phyloP scores from a whole-genome alignment of 2,888 invertebrate genomes.

The Colostygia pectinataria region DNA sequence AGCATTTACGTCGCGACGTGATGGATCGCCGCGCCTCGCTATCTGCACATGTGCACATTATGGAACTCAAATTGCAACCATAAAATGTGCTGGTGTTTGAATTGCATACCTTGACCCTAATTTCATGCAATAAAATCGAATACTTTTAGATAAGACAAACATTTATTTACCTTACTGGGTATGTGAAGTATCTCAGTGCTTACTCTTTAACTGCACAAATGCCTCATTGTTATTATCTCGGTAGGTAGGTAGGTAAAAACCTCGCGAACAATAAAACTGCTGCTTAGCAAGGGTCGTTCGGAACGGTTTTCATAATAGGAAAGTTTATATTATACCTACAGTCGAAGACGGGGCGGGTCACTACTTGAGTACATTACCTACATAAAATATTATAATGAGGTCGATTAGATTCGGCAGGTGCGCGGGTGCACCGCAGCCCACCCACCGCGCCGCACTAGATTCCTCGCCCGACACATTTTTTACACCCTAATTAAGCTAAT shows the following conservation, averaged over 20 bases:
- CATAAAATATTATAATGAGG: constrained; percentile 2
- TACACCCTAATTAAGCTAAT: constrained; percentile 82
- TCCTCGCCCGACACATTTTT: constrained; percentile 70
- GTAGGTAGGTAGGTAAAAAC: too few relatives aligned
- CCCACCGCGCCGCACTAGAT: constrained; percentile 75
- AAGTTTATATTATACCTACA: too few relatives aligned
- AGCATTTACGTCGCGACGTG: not conserved
- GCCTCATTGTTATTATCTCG: too few relatives aligned
- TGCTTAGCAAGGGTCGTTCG: too few relatives aligned
- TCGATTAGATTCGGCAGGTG: constrained; percentile 32
- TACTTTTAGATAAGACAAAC: too few relatives aligned
- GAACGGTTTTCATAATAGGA: too few relatives aligned
- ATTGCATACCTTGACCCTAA: constrained; percentile 12
- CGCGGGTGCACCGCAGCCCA: constrained; percentile 54
- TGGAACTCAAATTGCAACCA: constrained; percentile 6
- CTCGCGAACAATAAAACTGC: too few relatives aligned
- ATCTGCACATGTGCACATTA: constrained; percentile 9
- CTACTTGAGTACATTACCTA: too few relatives aligned
- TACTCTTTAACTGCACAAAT: too few relatives aligned
- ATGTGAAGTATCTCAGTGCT: too few relatives aligned
- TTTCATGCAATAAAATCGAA: constrained; percentile 2
- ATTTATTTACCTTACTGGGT: too few relatives aligned
- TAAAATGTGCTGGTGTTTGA: constrained; percentile 3
- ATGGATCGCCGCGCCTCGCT: not conserved
- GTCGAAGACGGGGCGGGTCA: too few relatives aligned